Evolutionary conservation across 1,140 invertebrate genomes (phyloP).

Genomic region (Acromyrmex charruanus): DNA sequence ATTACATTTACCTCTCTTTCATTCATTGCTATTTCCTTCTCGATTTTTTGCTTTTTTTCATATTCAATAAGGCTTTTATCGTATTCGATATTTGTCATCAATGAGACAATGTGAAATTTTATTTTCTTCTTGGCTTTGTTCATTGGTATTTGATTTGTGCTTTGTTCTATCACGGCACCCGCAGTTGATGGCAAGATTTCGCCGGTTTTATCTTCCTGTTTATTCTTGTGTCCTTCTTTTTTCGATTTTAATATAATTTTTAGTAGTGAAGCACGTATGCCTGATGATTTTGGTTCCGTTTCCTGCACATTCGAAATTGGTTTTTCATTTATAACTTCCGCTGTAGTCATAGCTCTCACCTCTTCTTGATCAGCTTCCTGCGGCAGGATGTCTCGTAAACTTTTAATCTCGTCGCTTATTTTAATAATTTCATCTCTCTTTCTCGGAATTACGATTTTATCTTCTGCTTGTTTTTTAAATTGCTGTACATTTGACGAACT

Average conservation of each 20-base stretch:
- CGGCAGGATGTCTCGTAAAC: neutral
- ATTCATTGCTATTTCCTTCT: neutral
- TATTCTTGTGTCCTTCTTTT: neutral
- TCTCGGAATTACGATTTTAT: constrained; percentile 10
- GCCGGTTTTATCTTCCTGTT: neutral
- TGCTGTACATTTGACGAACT: neutral
- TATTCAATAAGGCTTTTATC: neutral
- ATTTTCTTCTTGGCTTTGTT: neutral
- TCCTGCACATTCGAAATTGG: constrained; percentile 7
- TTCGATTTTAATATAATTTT: neutral
- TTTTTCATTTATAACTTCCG: constrained; percentile 2
- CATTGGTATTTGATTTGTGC: neutral
- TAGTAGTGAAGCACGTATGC: neutral
- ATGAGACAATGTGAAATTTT: constrained; percentile 50
- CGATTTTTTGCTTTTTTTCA: neutral
- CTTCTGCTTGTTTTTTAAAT: neutral
- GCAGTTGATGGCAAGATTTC: neutral
- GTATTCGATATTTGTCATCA: constrained; percentile 43
- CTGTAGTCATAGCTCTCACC: neutral
- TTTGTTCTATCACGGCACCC: neutral
- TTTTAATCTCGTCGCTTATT: neutral
- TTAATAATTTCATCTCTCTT: neutral
- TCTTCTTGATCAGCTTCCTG: neutral
- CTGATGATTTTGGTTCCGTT: neutral
- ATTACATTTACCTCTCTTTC: neutral